A percentile compares a stretch with the other conserved stretches of the same genome.
Evolutionary conservation across 1,140 invertebrate species (phyloP).

Genomic region (Odontomachus brunneus): DNA sequence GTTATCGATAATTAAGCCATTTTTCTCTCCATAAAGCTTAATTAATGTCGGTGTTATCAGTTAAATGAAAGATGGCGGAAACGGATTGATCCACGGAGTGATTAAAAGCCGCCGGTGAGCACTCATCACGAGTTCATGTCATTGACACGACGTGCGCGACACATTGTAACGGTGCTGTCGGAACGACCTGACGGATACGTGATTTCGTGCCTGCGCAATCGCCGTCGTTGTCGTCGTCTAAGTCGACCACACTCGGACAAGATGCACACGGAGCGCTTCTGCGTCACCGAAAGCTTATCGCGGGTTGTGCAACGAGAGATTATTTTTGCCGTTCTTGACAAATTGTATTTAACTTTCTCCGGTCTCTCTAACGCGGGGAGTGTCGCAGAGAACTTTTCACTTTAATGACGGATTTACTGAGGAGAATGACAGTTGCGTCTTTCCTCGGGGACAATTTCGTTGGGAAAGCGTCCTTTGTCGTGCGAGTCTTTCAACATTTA

Average conservation of each 20-base stretch:
- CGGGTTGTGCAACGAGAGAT: constrained; percentile 22
- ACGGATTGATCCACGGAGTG: constrained; percentile 6
- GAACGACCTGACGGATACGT: constrained; percentile 36
- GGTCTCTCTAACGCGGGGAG: not conserved
- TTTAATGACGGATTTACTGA: constrained; percentile 3
- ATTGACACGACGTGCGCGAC: constrained; percentile 15
- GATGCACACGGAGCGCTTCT: too few species aligned
- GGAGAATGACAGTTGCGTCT: too few species aligned
- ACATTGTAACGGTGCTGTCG: constrained; percentile 42
- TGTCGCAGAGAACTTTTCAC: not conserved
- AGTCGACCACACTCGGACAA: not conserved
- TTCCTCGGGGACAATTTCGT: too few species aligned
- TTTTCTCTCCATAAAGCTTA: not conserved
- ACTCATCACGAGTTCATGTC: constrained; percentile 20
- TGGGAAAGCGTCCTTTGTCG: not conserved
- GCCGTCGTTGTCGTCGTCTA: not conserved
- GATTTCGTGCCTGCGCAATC: constrained; percentile 20
- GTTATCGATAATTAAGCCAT: not conserved
- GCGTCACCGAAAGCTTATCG: constrained; percentile 54
- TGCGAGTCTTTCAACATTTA: not conserved
- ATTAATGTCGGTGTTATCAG: not conserved
- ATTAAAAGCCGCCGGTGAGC: constrained; percentile 27
- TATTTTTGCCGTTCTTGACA: constrained; percentile 42
- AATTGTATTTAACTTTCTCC: constrained; percentile 45
- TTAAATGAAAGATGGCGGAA: constrained; percentile 38